Evolutionary conservation across 2,797 vertebrate genomes (phyloP), one percentile per base, ranked within the genome.

Genomic region (Luscinia megarhynchos): DNA sequence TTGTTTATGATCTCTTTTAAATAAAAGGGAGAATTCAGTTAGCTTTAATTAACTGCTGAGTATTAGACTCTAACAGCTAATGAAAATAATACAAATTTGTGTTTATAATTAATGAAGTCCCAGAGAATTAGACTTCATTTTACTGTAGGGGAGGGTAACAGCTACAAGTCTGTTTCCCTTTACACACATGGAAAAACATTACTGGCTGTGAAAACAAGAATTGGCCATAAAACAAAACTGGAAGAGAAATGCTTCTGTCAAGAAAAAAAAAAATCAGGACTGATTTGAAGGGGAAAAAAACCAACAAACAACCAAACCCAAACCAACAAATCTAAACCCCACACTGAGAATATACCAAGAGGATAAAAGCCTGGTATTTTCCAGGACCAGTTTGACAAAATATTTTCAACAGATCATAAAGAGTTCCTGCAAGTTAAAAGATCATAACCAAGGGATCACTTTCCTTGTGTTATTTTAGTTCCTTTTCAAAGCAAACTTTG

Each of bases 1-100:
- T 54, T 96, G 61, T 94, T 96, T 94, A 95, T 91, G 55, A 88
- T 72, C 55, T 92, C 53, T 86, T 75, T 95, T 94, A 94, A 96
- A 86, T 90, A 95, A 92, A 94, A 87, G 2, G 19, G 29, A 95
- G 20, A 95, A 97, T 73, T 94, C 66, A 91, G 85, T 97, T 90
- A 94, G 73, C 68, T 95, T 94, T 90, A 94, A 94, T 94, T 96
- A 96, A 94, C 77, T 70, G 59, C 84, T 89, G 45, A 53, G 24
- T 91, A 92, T 93, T 88, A 89, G 74, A 92, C 53, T 58, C 72
- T 91, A 83, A 90, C 45, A 96, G 55, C 21, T 92, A 94, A 89
- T 93, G 72, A 93, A 94, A 96, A 94, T 69, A 88, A 90, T 69
- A 96, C 46, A 84, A 51, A 90, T 94, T 93, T 94, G 82, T 87